Base-by-base conservation (phyloP, 1,140 invertebrate species). In the Reticulitermes speratus region DNA sequence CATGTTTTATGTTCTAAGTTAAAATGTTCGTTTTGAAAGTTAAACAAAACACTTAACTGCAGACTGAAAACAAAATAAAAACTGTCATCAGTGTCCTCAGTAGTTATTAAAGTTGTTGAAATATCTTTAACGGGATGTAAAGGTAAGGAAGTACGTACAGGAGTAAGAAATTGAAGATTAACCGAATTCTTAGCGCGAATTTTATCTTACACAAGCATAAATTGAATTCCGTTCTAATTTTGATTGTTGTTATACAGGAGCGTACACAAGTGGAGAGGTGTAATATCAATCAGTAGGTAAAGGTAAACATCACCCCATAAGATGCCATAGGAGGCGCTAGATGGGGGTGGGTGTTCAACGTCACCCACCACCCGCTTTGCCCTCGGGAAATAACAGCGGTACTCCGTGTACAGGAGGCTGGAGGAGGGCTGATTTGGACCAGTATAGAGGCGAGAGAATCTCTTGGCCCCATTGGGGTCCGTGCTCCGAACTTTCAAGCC, bases 41-140 rank as follows among this genome's bases (percentile, higher is more conserved):
- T 75, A 75, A n/a, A 75, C 30, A 75, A 75, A 75, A 75, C 65
- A 75, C 65, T 75, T 75, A 75, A 75, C 25, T 75, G n/a, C 65
- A 75, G 14, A n/a, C 65, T 75, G 7, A 75, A 2, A 75, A 75
- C 25, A 9, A 30, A 30, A 30, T 19, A 75, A 75, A 55, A 75
- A 75, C 25, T 75, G 3, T 30, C 65, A 30, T 75, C 65, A 75
- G 8, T 75, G 65, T 75, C 30, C 25, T 9, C 25, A 30, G 65
- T 75, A 30, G 65, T 75, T 75, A 30, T 9, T 75, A 25, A 6
- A 65, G 19, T 75, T 75, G 65, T 14, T 75, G 65, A 75, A 75
- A 75, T 14, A 75, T 25, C 65, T n/a, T 30, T 75, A 75, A 75
- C 65, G n/a, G n/a, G n/a, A 8, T 75, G 1, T 8, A 75, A 25